A percentile compares a stretch with the other conserved stretches of the same genome.
Evolutionary conservation across 2,888 invertebrate species (phyloP).

Genomic region (Polymixis lichenea): DNA sequence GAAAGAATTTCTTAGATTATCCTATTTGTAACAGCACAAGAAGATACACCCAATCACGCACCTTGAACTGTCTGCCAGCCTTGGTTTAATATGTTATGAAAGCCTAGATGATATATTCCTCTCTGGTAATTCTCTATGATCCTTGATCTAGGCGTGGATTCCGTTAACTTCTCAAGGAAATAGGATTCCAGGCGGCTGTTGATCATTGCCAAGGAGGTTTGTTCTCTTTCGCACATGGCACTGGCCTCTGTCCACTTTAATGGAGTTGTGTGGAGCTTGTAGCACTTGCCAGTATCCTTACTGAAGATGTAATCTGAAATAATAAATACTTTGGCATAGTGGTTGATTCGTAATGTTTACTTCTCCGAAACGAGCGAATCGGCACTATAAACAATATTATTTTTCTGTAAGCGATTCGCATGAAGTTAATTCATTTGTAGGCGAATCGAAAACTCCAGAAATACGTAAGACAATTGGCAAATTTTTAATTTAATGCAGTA

Average conservation of each 20-base stretch:
- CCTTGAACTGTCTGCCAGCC: conserved; percentile 77
- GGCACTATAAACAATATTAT: too few species aligned
- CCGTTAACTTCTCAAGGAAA: conserved; percentile 26
- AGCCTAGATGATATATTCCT: conserved; percentile 70
- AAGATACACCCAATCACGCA: conserved; percentile 37
- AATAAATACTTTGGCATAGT: neutral
- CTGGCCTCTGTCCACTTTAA: conserved; percentile 79
- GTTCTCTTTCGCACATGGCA: conserved; percentile 75
- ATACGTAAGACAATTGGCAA: too few species aligned
- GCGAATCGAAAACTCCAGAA: too few species aligned
- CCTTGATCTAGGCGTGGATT: neutral
- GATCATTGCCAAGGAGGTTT: conserved; percentile 77
- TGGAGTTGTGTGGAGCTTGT: conserved; percentile 80
- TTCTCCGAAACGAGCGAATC: too few species aligned
- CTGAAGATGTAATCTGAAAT: conserved; percentile 77
- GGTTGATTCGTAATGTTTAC: too few species aligned
- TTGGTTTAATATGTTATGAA: conserved; percentile 61
- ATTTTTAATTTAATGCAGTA: too few species aligned
- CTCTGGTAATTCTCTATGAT: conserved; percentile 27
- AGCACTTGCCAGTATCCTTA: conserved; percentile 74
- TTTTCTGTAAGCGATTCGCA: too few species aligned
- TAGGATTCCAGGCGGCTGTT: conserved; percentile 63
- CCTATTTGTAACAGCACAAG: neutral
- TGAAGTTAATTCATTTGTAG: too few species aligned
- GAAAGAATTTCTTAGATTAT: neutral